phyloP scores from a whole-genome alignment of 1,140 invertebrate species.

The Nymphalis io region DNA sequence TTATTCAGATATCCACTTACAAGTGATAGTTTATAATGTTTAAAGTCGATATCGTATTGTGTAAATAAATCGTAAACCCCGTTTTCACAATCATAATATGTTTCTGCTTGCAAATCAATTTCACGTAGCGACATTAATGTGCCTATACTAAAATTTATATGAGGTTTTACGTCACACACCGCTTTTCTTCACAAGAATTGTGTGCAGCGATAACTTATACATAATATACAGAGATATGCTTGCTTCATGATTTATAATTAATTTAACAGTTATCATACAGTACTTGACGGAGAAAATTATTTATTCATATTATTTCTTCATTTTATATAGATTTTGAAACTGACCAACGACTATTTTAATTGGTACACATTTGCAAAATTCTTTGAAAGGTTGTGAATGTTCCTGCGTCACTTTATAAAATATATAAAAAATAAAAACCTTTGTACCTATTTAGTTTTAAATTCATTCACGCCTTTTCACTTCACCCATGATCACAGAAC shows the following conservation, averaged over 20 bases:
- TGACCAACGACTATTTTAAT: not conserved
- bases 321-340: not conserved
- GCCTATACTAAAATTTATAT: slow-evolving; percentile 80
- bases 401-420: not conserved
- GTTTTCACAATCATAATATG: slow-evolving; percentile 81
- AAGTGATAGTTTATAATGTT: slow-evolving; percentile 71
- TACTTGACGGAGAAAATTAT: not conserved
- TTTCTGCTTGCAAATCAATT: slow-evolving; percentile 80
- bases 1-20: slow-evolving; percentile 44
- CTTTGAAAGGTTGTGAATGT: too few species aligned
- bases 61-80: slow-evolving; percentile 80
- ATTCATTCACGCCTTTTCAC: slow-evolving; percentile 25
- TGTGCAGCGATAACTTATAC: slow-evolving; percentile 54
- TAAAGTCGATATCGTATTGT: slow-evolving; percentile 72
- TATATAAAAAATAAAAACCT: slow-evolving; percentile 1
- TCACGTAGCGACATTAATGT: slow-evolving; percentile 80
- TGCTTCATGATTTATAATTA: not conserved
- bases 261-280: not conserved
- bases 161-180: slow-evolving; percentile 72
- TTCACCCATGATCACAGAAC: slow-evolving; percentile 21
- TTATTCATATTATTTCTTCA: not conserved
- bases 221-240: slow-evolving; percentile 1
- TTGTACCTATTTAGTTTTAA: slow-evolving; percentile 29
- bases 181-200: slow-evolving; percentile 68
- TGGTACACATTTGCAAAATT: not conserved